These are phyloP conservation scores for Aphelinus certus DNA, from an alignment of 1,140 invertebrate species.

Conservation along the genomic window DNA sequence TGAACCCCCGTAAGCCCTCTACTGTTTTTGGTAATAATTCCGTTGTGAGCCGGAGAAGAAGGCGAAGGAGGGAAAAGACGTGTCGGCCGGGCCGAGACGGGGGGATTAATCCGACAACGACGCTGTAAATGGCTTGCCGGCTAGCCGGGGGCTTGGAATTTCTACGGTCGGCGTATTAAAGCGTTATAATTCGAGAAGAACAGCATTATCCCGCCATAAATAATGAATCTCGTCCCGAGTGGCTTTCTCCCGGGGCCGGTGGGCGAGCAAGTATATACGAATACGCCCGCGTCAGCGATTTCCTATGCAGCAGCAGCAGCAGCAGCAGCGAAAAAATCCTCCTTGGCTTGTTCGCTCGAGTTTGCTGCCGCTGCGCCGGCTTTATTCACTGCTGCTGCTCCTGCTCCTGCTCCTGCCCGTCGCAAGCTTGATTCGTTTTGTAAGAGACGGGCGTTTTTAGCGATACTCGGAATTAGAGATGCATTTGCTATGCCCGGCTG, in stretches of 20 bases:
- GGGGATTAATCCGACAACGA: constrained; percentile 3
- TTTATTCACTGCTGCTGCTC: too few relatives aligned
- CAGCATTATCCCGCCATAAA: constrained; percentile 32
- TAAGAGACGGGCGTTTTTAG: not conserved
- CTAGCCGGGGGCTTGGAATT: not conserved
- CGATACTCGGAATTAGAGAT: not conserved
- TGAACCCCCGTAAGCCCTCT: too few relatives aligned
- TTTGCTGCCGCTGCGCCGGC: not conserved
- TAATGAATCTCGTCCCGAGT: constrained; percentile 36
- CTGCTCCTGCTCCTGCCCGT: too few relatives aligned
- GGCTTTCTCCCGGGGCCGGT: not conserved
- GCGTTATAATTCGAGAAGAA: constrained; percentile 34
- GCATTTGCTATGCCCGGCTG: too few relatives aligned
- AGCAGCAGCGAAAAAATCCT: not conserved
- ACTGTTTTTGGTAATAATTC: too few relatives aligned
- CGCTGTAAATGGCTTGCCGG: constrained; percentile 9
- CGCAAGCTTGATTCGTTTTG: not conserved
- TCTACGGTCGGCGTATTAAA: constrained; percentile 14
- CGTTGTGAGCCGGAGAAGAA: too few relatives aligned
- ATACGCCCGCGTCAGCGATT: constrained; percentile 19
- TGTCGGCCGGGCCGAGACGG: not conserved
- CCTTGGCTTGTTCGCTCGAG: not conserved
- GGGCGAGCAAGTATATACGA: too few relatives aligned
- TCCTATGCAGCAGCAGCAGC: not conserved
- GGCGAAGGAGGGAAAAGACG: too few relatives aligned